These are phyloP conservation scores for Orthosia cruda DNA, from an alignment of 2,888 invertebrate genomes.

Conservation along the genomic window DNA sequence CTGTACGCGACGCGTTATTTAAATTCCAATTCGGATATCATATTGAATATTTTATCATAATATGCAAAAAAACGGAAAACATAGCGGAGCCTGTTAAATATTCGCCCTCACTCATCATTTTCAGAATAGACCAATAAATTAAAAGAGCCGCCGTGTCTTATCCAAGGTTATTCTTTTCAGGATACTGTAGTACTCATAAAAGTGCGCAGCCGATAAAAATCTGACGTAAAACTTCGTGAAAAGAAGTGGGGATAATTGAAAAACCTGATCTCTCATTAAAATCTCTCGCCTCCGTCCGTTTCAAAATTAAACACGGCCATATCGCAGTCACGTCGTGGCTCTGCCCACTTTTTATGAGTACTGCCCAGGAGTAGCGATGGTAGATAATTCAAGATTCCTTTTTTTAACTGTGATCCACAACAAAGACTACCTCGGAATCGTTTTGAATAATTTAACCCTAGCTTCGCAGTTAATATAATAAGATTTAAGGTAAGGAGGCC, in stretches of 20 bases:
- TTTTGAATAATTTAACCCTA: slow-evolving; percentile 60
- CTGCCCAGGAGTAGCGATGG: slow-evolving; percentile 70
- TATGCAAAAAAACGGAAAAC: slow-evolving; percentile 35
- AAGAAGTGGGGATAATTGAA: slow-evolving; percentile 90
- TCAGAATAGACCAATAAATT: slow-evolving; percentile 64
- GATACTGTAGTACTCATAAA: slow-evolving; percentile 72
- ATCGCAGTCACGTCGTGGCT: slow-evolving; percentile 87
- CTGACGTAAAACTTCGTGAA: slow-evolving; percentile 82
- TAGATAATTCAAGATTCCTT: slow-evolving; percentile 64
- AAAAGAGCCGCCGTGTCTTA: slow-evolving; percentile 62
- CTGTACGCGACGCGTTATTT: slow-evolving; percentile 31
- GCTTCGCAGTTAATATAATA: slow-evolving; percentile 40
- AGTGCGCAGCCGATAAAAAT: slow-evolving; percentile 80
- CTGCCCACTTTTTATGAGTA: slow-evolving; percentile 82
- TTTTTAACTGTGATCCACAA: slow-evolving; percentile 57
- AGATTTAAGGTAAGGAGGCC: slow-evolving; percentile 31
- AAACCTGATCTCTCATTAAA: slow-evolving; percentile 91
- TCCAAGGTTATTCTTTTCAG: slow-evolving; percentile 62
- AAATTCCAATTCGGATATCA: slow-evolving; percentile 34
- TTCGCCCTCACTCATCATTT: slow-evolving; percentile 54
- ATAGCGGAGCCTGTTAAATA: slow-evolving; percentile 35
- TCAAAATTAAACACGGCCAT: slow-evolving; percentile 87
- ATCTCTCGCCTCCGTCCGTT: slow-evolving; percentile 88
- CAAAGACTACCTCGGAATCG: slow-evolving; percentile 50
- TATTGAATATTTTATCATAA: slow-evolving; percentile 51